Evolutionary conservation across 2,888 invertebrate species (phyloP).

Genomic region (Nomada ruficornis): DNA sequence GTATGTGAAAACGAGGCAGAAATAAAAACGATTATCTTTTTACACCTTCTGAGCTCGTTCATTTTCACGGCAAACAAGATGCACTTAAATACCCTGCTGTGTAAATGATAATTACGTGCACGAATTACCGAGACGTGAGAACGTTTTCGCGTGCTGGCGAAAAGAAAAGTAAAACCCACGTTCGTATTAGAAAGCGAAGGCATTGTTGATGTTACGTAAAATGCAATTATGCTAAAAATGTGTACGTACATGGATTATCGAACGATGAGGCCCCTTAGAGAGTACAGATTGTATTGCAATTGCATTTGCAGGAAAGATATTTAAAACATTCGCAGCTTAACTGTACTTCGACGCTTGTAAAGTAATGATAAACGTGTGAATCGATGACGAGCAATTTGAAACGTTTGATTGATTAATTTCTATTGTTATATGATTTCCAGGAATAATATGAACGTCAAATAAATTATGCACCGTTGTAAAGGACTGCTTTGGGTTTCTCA

Average conservation of each 20-base stretch:
- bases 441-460: too few relatives aligned
- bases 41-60: neutral
- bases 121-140: conserved; percentile 32
- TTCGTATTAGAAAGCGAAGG: conserved; percentile 38
- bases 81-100: neutral
- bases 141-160: conserved; percentile 38
- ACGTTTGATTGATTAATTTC: too few relatives aligned
- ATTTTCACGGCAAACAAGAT: too few relatives aligned
- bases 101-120: conserved; percentile 40
- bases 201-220: neutral
- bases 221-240: conserved; percentile 34
- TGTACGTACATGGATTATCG: neutral
- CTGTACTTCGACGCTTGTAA: too few relatives aligned
- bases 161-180: conserved; percentile 49
- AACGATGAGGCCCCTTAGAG: neutral
- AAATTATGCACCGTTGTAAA: too few relatives aligned
- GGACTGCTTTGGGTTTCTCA: too few relatives aligned
- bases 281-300: neutral
- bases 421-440: too few relatives aligned
- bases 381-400: neutral
- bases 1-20: neutral
- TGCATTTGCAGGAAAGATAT: neutral
- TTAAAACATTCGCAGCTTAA: neutral
- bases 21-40: conserved; percentile 1
- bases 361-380: neutral